These are phyloP conservation scores for Lerista edwardsae DNA, from an alignment of 2,797 vertebrate species.

Conservation along the genomic window DNA sequence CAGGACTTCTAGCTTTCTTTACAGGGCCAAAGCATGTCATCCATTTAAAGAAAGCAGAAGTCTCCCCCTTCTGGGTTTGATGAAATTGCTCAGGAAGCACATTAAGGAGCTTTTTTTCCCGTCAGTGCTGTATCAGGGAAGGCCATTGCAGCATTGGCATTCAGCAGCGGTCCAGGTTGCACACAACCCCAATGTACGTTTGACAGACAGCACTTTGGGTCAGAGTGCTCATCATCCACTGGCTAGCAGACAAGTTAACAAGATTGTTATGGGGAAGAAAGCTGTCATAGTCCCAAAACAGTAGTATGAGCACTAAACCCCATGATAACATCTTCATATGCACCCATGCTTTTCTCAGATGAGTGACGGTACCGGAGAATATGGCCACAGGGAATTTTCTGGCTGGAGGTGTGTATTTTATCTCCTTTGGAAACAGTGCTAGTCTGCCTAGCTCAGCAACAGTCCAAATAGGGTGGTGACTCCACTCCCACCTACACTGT, in stretches of 20 bases:
- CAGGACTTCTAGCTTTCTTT: no score
- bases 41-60: no score
- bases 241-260: no score
- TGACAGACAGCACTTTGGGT: not conserved
- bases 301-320: not conserved
- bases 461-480: not conserved
- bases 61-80: no score
- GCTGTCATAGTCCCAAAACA: not conserved
- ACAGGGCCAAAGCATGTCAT: no score
- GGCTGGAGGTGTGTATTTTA: not conserved
- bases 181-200: not conserved
- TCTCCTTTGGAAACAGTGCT: not conserved
- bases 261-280: not conserved
- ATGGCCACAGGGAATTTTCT: not conserved
- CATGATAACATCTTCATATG: not conserved
- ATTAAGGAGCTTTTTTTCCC: no score
- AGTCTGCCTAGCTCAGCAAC: not conserved
- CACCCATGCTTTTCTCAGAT: not conserved
- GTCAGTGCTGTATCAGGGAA: no score
- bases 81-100: no score
- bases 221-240: not conserved
- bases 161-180: no score
- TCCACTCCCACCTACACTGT: not conserved
- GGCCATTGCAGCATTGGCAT: no score
- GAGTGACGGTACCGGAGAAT: not conserved